Base-by-base conservation (phyloP, 2,113 vertebrate genomes). In the Melanotaenia duboulayi region DNA sequence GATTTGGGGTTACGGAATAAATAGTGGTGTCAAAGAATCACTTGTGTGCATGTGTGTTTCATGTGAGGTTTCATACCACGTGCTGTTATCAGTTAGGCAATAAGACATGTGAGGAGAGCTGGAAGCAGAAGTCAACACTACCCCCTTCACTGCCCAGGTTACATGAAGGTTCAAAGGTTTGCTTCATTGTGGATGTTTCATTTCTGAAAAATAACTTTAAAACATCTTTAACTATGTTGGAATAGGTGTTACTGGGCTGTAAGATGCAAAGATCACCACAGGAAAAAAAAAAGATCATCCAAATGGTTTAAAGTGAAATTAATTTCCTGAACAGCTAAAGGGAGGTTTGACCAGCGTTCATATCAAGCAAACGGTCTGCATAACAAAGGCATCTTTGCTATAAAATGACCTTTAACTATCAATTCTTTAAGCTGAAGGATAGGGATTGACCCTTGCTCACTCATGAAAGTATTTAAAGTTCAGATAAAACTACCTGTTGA, bases 51-150 rank as follows among this genome's bases (percentile, higher is more conserved):
- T 32, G 32, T 39, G 37, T 50, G 54, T 56, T 42, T 57, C 7
- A 10, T 49, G 24, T 60, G 54, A 76, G 54, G 60, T 77, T n/a
- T 61, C 65, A 81, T 51, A 69, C 7, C 60, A 65, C 19, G 0
- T 0, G 1, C 42, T 22, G 59, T 19, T 16, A 24, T 23, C 25
- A 19, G 59, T 82, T 68, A 65, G 20, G 32, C 54, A 64, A 77
- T 40, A 37, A 23, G 37, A 11, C 66, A 32, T 35, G 69, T 76
- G 67, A 77, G 61, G 28, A 66, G 48, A 46, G 24, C 10, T 7
- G 44, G 44, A 19, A 17, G 44, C 49, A 51, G 24, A 35, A 46
- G 42, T 39, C 51, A 48, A 51, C 37, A 72, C 25, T 0, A n/a
- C 17, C 25, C 51, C 25, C 51, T 20, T 44, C 25, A 50, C n/a